A percentile compares a stretch with the other conserved stretches of the same genome.
Conservation (phyloP, 2,797 vertebrate genomes). For the Enteromius unitaeniatus region DNA sequence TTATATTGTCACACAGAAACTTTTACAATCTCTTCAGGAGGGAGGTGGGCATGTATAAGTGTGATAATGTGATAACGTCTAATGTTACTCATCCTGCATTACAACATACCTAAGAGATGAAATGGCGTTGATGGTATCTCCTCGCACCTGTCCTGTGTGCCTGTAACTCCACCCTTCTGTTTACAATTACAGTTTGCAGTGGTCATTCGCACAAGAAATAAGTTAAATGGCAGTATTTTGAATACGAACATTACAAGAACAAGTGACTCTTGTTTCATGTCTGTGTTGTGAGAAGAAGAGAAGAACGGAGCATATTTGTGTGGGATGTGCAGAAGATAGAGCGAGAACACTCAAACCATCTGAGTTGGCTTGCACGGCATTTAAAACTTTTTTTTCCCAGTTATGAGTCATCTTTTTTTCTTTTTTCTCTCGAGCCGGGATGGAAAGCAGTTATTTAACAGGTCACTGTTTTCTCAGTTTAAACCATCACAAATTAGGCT, state of each 20-base stretch:
- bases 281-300: constrained; percentile 23
- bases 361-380: constrained; percentile 34
- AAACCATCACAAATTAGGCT: constrained; percentile 7
- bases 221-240: constrained; percentile 18
- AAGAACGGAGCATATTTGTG: constrained; percentile 49
- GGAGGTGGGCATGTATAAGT: background rate
- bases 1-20: background rate
- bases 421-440: background rate
- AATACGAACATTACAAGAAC: constrained; percentile 63
- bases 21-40: background rate
- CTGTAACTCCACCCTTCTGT: background rate
- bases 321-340: constrained; percentile 51
- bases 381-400: constrained; percentile 22
- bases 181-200: background rate
- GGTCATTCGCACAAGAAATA: background rate
- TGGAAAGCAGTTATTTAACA: constrained; percentile 35
- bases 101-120: background rate
- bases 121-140: background rate
- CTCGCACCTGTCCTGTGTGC: background rate
- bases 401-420: constrained; percentile 11
- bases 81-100: background rate
- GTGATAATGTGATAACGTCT: too few relatives aligned
- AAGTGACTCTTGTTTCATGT: constrained; percentile 50
- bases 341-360: constrained; percentile 36
- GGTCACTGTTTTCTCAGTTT: constrained; percentile 3